Evolutionary conservation across 2,888 invertebrate genomes (phyloP), one percentile per base, ranked within the genome.

Genomic region (Cataglyphis livida): DNA sequence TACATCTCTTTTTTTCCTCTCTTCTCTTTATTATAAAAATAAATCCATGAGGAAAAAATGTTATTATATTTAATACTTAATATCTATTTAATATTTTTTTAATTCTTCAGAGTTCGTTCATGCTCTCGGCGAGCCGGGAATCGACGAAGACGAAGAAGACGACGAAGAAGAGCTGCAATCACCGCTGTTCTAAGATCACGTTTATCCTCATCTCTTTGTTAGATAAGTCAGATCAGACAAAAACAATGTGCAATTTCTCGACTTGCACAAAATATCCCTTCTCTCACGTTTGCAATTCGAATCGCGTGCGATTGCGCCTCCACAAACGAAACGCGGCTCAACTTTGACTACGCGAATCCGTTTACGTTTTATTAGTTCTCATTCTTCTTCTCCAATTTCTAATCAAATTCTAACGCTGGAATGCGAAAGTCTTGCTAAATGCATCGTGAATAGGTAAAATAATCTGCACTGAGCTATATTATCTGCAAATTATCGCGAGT

Each of bases 81-180:
- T 54, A 54, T 32, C 10, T 51, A 10, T 35, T 64, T 32, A 48
- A 64, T 75, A 12, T 15, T 25, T 6, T 51, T 35, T n/a, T 38
- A 79, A 41, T 35, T 25, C 21, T 95, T 28, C 93, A 97, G 97
- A 97, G 95, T 97, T 97, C 93, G 98, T 97, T 2, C 96, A 98
- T 91, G 98, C 98, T 0, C 95, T 98, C 7, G 98, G 98, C 0
- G 98, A 98, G 93, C 98, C 98, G 0, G 96, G 96, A 28, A 95
- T 95, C 75, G 96, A 96, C 83, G 97, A 97, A 93, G 97, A 98
- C 91, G 97, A 97, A 38, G 96, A 96, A 89, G 97, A 96, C 65
- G 97, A 97, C 70, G 97, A 97, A 57, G 98, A 97, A 71, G 97
- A 97, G 21, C 88, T 92, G 74, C 92, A 92, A 87, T 94, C 94